These are phyloP conservation scores for Typhlichthys eigenmanni DNA, from an alignment of 2,797 vertebrate genomes.

Conservation along the genomic window DNA sequence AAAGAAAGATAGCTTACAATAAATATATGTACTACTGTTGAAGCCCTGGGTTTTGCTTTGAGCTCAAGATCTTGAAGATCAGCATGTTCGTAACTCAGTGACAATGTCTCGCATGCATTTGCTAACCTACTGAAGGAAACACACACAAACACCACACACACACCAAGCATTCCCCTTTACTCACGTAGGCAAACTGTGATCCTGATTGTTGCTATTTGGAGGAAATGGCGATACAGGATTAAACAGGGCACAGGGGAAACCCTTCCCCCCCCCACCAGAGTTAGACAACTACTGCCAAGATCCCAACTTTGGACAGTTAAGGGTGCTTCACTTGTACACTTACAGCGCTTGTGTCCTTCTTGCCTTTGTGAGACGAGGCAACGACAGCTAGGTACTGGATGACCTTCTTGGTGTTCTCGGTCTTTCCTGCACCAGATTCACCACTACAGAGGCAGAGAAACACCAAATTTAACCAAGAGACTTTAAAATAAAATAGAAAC, in stretches of 20 bases:
- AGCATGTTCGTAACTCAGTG: constrained; percentile 44
- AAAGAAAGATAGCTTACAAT: constrained; percentile 19
- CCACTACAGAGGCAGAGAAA: constrained; percentile 73
- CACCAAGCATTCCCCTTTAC: constrained; percentile 74
- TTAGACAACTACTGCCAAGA: constrained; percentile 57
- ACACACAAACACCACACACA: constrained; percentile 69
- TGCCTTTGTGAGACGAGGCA: constrained; percentile 96
- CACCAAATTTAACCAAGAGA: too few species aligned
- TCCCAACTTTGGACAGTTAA: constrained; percentile 16
- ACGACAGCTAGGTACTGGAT: constrained; percentile 97
- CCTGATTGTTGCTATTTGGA: constrained; percentile 82
- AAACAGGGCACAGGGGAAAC: constrained; percentile 39
- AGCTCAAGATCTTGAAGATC: constrained; percentile 30
- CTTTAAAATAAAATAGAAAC: not conserved
- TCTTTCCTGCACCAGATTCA: constrained; percentile 97
- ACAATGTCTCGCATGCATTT: constrained; percentile 72
- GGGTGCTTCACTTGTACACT: constrained; percentile 65
- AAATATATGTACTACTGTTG: constrained; percentile 24
- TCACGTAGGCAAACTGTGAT: constrained; percentile 81
- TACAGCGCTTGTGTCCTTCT: constrained; percentile 92
- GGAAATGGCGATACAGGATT: constrained; percentile 72
- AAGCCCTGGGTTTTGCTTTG: constrained; percentile 22
- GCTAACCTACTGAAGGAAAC: constrained; percentile 56
- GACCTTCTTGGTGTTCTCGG: constrained; percentile 98
- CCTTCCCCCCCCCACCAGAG: constrained; percentile 35